Evolutionary conservation across 1,140 invertebrate genomes (phyloP).

Genomic region (Alviniconcha marisindica): DNA sequence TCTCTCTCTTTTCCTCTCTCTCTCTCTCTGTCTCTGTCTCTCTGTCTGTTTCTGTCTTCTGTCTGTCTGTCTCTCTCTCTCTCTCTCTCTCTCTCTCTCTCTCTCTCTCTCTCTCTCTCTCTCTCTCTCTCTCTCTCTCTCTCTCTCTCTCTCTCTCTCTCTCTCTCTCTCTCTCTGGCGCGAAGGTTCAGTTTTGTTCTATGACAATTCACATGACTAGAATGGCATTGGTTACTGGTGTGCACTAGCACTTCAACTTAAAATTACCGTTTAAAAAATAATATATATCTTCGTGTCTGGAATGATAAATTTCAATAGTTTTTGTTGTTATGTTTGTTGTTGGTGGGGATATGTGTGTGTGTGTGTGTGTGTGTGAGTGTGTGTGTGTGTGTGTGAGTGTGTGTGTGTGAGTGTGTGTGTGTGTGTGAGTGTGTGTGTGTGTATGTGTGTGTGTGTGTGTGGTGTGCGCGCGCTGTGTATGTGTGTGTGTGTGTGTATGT

Average conservation of each 20-base stretch:
- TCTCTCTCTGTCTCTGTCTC: not conserved
- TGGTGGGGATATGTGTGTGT: not conserved
- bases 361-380: not conserved
- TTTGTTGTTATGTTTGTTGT: no score
- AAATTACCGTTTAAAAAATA: no score
- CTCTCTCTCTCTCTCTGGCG: not conserved
- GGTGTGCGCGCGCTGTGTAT: no score
- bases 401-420: slow-evolving; percentile 30
- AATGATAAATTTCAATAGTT: no score
- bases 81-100: not conserved
- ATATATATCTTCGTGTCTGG: no score
- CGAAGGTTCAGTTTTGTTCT: not conserved
- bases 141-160: slow-evolving; percentile 7
- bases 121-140: not conserved
- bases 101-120: slow-evolving; percentile 7
- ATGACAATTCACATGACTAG: not conserved
- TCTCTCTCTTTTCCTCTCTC: not conserved
- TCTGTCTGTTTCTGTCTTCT: not conserved
- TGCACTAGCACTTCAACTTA: no score
- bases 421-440: not conserved
- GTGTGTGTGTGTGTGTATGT: not conserved
- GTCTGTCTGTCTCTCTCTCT: not conserved
- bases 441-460: not conserved
- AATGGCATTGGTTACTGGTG: no score
- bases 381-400: not conserved